Conservation (phyloP, 2,888 invertebrate genomes). For the Stomorhina lunata region DNA sequence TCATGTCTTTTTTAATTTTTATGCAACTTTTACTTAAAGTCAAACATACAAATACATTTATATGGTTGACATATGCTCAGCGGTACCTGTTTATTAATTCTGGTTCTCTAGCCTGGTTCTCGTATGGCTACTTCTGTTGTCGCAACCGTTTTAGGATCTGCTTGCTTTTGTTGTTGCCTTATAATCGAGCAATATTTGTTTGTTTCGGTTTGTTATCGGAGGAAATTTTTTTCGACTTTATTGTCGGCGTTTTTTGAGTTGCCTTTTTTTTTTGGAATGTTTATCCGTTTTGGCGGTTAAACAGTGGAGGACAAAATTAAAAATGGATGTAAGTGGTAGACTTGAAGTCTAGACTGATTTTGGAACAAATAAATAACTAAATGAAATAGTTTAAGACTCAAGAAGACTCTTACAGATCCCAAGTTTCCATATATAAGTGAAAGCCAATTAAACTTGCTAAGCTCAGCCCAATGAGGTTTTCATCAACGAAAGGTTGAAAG, state of each 20-base stretch:
- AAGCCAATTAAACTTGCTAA: too few species aligned
- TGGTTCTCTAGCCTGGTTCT: slow-evolving; percentile 50
- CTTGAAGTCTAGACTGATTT: too few species aligned
- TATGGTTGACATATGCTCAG: not conserved
- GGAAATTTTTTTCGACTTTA: slow-evolving; percentile 44
- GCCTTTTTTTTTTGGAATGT: slow-evolving; percentile 18
- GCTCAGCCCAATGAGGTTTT: too few species aligned
- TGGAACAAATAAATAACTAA: too few species aligned
- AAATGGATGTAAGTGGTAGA: too few species aligned
- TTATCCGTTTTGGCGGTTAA: slow-evolving; percentile 3
- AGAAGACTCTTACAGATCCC: too few species aligned
- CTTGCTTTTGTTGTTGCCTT: slow-evolving; percentile 38
- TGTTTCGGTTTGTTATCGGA: slow-evolving; percentile 59
- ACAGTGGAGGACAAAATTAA: slow-evolving; percentile 8
- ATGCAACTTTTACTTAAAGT: slow-evolving; percentile 27
- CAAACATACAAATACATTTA: not conserved
- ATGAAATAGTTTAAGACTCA: too few species aligned
- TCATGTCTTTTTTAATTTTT: slow-evolving; percentile 55
- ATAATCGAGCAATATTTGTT: slow-evolving; percentile 58
- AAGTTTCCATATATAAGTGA: too few species aligned
- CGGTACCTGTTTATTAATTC: slow-evolving; percentile 42
- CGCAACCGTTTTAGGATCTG: not conserved
- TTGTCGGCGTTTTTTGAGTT: slow-evolving; percentile 58
- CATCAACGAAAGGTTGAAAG: too few species aligned
- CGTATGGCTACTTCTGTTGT: slow-evolving; percentile 36